phyloP scores from a whole-genome alignment of 2,113 vertebrate genomes.

The Oncorhynchus clarkii region DNA sequence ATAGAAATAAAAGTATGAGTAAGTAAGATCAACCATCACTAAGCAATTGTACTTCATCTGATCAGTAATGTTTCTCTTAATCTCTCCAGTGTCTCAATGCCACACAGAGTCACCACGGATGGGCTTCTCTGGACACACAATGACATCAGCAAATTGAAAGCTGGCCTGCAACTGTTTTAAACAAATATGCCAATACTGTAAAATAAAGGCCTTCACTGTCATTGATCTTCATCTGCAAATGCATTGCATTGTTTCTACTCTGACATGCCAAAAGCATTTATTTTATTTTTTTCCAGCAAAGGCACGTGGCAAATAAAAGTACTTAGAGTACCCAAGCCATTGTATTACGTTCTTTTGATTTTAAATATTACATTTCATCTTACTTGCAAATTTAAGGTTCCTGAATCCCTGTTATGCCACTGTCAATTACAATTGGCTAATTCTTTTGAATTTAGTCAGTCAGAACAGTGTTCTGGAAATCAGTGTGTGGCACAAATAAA shows the following conservation, averaged over 20 bases:
- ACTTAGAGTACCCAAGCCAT: no score
- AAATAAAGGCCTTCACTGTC: neutral
- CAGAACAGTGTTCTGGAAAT: no score
- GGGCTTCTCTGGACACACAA: conserved; percentile 68
- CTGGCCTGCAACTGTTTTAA: conserved; percentile 74
- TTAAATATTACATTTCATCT: no score
- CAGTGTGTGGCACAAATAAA: no score
- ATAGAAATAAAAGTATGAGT: no score
- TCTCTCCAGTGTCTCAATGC: neutral
- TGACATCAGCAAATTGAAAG: conserved; percentile 70
- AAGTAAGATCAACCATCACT: neutral
- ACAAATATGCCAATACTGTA: neutral
- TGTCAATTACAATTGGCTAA: neutral
- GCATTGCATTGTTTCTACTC: no score
- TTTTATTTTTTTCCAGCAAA: no score
- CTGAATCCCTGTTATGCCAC: neutral
- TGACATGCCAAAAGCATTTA: no score
- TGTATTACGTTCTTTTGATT: no score
- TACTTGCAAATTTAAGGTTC: no score
- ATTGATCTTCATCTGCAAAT: neutral
- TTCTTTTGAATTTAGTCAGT: no score
- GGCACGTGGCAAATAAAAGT: no score
- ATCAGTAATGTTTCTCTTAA: neutral
- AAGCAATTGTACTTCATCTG: neutral
- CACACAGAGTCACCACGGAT: conserved; percentile 35